These are phyloP conservation scores for Xyrauchen texanus DNA, from an alignment of 2,113 vertebrate species.

Conservation along the genomic window DNA sequence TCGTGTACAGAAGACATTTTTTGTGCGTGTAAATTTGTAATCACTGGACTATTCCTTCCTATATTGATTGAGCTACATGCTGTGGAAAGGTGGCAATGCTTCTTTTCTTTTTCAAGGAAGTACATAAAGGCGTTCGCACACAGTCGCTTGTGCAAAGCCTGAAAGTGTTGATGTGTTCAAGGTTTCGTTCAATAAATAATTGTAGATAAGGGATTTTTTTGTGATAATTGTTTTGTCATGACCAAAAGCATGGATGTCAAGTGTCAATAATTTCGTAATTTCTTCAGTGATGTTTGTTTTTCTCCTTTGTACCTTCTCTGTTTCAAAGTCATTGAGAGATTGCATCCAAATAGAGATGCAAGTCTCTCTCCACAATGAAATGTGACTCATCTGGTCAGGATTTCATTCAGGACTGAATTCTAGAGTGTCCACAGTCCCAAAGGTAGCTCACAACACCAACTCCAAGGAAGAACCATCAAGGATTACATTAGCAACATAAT, in stretches of 20 bases:
- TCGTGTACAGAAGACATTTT: constrained; percentile 95
- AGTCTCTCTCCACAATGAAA: constrained; percentile 36
- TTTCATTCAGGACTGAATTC: constrained; percentile 50
- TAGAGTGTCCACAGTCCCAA: constrained; percentile 45
- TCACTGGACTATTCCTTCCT: constrained; percentile 96
- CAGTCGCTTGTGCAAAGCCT: constrained; percentile 77
- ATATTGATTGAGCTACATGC: constrained; percentile 90
- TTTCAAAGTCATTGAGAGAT: constrained; percentile 41
- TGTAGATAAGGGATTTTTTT: constrained; percentile 91
- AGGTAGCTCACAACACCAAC: constrained; percentile 58
- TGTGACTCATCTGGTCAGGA: constrained; percentile 51
- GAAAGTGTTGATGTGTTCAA: constrained; percentile 78
- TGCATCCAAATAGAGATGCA: constrained; percentile 47
- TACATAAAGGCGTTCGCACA: constrained; percentile 68
- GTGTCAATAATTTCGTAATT: constrained; percentile 86
- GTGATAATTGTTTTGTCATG: constrained; percentile 86
- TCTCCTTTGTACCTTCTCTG: constrained; percentile 28
- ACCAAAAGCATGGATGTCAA: constrained; percentile 98
- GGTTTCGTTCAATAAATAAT: constrained; percentile 83
- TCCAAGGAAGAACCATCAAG: constrained; percentile 33
- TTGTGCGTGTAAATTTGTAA: constrained; percentile 99
- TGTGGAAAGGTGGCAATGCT: constrained; percentile 81
- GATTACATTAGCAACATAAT: constrained; percentile 6
- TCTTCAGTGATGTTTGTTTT: constrained; percentile 54
- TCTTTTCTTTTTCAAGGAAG: constrained; percentile 75